Evolutionary conservation across 2,888 invertebrate species (phyloP).

Genomic region (Stegophylla sp.): DNA sequence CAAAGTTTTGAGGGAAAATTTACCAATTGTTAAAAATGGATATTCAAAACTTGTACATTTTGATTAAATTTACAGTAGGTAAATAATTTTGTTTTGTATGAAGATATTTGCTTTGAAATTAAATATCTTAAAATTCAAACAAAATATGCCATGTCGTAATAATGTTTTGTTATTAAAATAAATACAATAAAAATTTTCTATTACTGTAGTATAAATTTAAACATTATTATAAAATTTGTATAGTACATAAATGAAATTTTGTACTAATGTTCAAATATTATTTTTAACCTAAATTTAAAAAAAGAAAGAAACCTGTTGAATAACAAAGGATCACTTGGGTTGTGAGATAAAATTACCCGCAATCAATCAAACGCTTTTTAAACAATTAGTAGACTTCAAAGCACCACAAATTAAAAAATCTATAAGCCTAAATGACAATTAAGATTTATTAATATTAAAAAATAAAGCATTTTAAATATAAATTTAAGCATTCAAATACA

Average conservation of each 20-base stretch:
- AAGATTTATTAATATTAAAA: neutral
- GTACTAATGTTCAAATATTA: neutral
- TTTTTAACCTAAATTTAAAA: neutral
- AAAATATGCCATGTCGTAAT: neutral
- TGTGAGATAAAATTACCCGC: conserved; percentile 4
- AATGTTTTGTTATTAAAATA: neutral
- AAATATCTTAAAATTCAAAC: too few relatives aligned
- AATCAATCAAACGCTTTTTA: conserved; percentile 5
- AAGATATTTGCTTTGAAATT: neutral
- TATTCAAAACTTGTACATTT: neutral
- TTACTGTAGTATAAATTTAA: neutral
- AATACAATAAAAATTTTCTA: neutral
- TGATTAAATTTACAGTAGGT: too few relatives aligned
- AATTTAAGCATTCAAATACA: too few relatives aligned
- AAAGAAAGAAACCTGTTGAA: neutral
- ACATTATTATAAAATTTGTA: neutral
- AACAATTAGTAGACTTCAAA: conserved; percentile 20
- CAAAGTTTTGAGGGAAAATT: neutral
- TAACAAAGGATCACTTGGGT: neutral
- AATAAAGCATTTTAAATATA: too few relatives aligned
- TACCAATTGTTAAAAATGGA: conserved; percentile 3
- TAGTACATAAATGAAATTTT: neutral
- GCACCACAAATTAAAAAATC: conserved; percentile 21
- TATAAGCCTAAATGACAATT: neutral
- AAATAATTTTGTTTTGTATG: neutral